Evolutionary conservation across 2,888 invertebrate genomes (phyloP), one percentile per base, ranked within the genome.

Genomic region (Calephelis perditalis): DNA sequence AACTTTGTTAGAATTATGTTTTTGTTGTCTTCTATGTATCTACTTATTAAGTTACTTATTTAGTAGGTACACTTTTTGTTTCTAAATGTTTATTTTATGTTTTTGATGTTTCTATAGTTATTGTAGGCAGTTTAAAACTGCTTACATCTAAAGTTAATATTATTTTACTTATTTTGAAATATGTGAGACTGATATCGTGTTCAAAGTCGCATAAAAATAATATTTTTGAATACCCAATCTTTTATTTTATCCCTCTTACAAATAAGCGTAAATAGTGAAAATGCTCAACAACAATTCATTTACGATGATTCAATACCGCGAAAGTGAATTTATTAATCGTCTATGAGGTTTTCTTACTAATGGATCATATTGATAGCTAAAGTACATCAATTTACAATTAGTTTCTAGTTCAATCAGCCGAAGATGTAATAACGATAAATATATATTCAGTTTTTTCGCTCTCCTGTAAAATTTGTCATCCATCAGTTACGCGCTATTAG

Each of bases 271-370:
- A 49, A 12, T 59, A 59, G 49, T 59, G 49, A 52, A 59, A 59
- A 52, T 59, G 59, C 59, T 52, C 54, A 54, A 54, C 59, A 40
- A 49, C 45, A 43, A 57, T 57, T 40, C 61, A 57, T 57, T 61
- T 52, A 49, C 44, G 61, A 57, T 57, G 44, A 57, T 61, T 46
- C 61, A 61, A 61, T 61, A 61, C 52, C 61, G 57, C 57, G 52
- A 61, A 61, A 57, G 61, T 58, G 46, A 54, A 46, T 61, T 58
- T 61, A 37, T 61, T 57, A 58, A 61, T 58, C 57, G 45, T 49
- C 37, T 58, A 58, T 36, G 12, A 37, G 43, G 40, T 61, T 57
- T 58, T 43, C 36, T 49, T 57, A 43, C 47, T 61, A 57, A 36
- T 40, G 9, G 36, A 58, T 10, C 47, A 45, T 40, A 49, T 15